Conservation (phyloP, 1,140 invertebrate species). For the Magallana ariakensis region DNA sequence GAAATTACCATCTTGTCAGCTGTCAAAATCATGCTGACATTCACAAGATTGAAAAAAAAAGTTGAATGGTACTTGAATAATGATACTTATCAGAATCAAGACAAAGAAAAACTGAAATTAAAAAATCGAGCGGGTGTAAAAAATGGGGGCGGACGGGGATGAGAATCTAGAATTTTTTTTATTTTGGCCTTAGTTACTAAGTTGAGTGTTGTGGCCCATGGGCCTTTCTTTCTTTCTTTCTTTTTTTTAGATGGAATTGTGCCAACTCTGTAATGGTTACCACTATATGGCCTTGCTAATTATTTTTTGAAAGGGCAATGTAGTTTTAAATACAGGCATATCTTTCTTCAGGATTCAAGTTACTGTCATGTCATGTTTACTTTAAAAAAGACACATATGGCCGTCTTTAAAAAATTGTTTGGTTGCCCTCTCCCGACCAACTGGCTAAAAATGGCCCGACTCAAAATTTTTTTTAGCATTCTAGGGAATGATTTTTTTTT, state of each 20-base stretch:
- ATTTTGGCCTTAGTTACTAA: not conserved
- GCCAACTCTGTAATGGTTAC: conserved; percentile 9
- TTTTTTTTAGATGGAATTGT: conserved; percentile 17
- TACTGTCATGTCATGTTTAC: conserved; percentile 3
- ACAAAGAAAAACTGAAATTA: no score
- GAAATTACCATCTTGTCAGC: conserved; percentile 10
- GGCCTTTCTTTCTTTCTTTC: not conserved
- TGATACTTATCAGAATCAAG: not conserved
- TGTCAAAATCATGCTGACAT: not conserved
- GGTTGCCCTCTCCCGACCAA: no score
- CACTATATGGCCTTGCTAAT: conserved; percentile 15
- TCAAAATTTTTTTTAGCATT: not conserved
- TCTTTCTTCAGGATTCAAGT: conserved; percentile 12
- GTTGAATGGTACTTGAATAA: conserved; percentile 11
- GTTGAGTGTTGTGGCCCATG: no score
- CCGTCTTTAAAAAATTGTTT: not conserved
- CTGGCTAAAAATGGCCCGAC: no score
- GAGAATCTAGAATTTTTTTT: not conserved
- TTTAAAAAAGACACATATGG: conserved; percentile 3
- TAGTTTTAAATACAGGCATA: conserved; percentile 1
- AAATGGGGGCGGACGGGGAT: no score
- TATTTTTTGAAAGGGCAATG: conserved; percentile 16
- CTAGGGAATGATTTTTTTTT: conserved; percentile 11
- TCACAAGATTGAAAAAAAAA: conserved; percentile 11
- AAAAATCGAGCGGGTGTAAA: no score